phyloP scores from a whole-genome alignment of 2,797 vertebrate species.

The Hapalemur alaotrensis region DNA sequence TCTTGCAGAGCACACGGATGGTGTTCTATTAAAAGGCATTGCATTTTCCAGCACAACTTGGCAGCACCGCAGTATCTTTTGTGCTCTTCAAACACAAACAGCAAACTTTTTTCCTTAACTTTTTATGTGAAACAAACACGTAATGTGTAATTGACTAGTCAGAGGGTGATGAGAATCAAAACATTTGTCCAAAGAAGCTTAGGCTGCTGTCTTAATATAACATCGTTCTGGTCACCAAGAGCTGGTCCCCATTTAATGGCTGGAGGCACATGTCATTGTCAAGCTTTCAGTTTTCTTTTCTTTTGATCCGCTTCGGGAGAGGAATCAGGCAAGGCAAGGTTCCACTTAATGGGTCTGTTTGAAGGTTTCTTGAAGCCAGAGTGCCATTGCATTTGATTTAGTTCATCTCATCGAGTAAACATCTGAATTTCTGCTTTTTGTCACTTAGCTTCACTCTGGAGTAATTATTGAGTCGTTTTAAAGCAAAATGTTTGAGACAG shows the following conservation, averaged over 20 bases:
- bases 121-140: neutral
- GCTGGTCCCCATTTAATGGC: neutral
- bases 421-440: conserved; percentile 76
- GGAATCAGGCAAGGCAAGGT: neutral
- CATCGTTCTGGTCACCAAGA: neutral
- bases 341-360: neutral
- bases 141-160: conserved; percentile 7
- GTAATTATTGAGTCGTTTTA: conserved; percentile 76
- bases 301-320: conserved; percentile 10
- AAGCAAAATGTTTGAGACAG: conserved; percentile 78
- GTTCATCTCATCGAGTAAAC: conserved; percentile 79
- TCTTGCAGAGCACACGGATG: neutral
- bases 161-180: neutral
- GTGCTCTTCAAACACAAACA: neutral
- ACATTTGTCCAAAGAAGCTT: neutral
- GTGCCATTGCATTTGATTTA: conserved; percentile 66
- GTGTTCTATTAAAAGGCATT: neutral
- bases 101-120: neutral
- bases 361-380: conserved; percentile 48
- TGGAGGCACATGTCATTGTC: neutral
- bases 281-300: neutral
- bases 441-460: conserved; percentile 76
- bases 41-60: neutral
- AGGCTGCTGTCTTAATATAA: neutral
- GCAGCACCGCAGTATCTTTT: neutral